Base-by-base conservation (phyloP, 2,888 invertebrate genomes). In the Adineta ricciae region DNA sequence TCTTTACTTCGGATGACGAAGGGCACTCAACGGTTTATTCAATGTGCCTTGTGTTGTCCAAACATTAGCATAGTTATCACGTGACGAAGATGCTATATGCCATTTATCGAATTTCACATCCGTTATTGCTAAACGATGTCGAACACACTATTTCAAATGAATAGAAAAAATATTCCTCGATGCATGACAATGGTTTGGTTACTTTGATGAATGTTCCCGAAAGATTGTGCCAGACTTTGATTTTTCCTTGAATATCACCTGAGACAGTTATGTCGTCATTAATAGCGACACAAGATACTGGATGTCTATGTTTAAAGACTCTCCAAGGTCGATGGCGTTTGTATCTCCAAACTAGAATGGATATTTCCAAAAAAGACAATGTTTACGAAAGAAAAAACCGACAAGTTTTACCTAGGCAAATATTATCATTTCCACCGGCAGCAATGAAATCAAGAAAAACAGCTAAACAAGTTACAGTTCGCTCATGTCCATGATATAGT, bases 1-100 rank as follows among this genome's bases (percentile, higher is more conserved):
- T 46, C 86, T 88, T 87, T 87, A 90, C 90, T 89, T 90, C 85
- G 90, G 90, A 87, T 90, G 90, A 86, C 90, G 87, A 46, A 90
- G 88, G n/a, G 90, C 89, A 73, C 88, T 88, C 5, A 90, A 88
- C 86, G 90, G 90, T 49, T 89, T 87, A 83, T 88, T 88, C 86
- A 89, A 89, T 84, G 89, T 87, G 9, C 90, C 90, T 78, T 89
- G 88, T 46, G 89, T 87, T 86, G 89, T 90, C 90, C 90, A 90
- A 36, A 88, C 88, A 38, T 90, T 87, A n/a, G 89, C 90, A 87
- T 90, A 90, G 19, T 89, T 88, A 87, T 90, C 90, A 85, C 88
- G 88, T 52, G 89, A 88, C 36, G 88, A 89, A 19, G 90, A 89
- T 73, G 89, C 88, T 83, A 90, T 90, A 87, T 90, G 90, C 89